Evolutionary conservation across 2,113 vertebrate species (phyloP).

Genomic region (Pseudopipra pipra): DNA sequence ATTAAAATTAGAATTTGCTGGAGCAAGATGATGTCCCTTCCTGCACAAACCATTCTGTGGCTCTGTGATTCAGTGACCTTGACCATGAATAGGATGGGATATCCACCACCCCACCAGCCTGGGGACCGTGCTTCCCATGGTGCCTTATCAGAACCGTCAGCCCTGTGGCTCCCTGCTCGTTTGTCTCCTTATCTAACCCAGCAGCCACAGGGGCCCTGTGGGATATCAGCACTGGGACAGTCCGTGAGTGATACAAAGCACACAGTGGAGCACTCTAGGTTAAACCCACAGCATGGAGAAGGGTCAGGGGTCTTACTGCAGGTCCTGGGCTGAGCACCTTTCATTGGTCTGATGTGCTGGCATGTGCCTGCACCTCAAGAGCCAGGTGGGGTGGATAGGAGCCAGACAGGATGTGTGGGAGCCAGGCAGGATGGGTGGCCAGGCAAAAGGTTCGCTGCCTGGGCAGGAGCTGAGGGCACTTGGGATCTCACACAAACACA

Average conservation of each 20-base stretch:
- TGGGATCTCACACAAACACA: not conserved
- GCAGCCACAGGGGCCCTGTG: fast-evolving
- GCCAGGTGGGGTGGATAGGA: not conserved
- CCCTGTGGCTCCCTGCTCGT: not conserved
- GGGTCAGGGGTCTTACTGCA: not conserved
- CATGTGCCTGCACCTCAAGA: not conserved
- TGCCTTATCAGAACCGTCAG: not conserved
- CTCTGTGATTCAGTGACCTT: not conserved
- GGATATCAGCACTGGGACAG: fast-evolving
- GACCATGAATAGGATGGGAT: not conserved
- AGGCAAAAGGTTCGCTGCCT: fast-evolving
- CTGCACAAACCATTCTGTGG: not conserved
- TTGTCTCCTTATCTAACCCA: not conserved
- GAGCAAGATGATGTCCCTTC: not conserved
- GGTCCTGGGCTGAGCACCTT: not conserved
- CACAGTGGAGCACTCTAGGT: fast-evolving
- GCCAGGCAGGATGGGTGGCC: not conserved
- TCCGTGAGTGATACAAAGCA: fast-evolving
- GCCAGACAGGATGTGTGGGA: not conserved
- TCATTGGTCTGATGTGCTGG: fast-evolving
- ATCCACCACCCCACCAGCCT: not conserved
- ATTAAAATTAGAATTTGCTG: not conserved
- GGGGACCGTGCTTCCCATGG: fast-evolving
- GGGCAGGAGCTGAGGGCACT: not conserved
- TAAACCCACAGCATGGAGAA: fast-evolving